Conservation (phyloP, 64 coral and sea anemone genomes). For the Dendrophyllia cribrosa region DNA sequence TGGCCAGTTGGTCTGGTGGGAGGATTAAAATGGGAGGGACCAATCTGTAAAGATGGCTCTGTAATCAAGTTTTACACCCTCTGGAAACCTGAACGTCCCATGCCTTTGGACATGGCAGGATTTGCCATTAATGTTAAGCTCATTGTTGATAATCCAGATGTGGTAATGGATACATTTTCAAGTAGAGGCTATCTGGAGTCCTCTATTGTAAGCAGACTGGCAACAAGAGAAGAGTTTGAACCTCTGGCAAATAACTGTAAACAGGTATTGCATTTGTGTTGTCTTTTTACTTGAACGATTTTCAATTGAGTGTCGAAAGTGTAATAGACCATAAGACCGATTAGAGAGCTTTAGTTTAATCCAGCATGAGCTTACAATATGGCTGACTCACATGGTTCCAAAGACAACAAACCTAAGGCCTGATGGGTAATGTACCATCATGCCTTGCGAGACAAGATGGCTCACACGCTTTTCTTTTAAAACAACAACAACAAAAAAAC, state of each 20-base stretch:
- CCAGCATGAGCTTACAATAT: too few relatives aligned
- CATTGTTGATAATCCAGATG: constrained; percentile 84
- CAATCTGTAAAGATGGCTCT: constrained; percentile 80
- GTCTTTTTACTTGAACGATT: not conserved
- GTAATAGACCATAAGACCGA: too few relatives aligned
- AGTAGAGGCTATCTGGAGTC: constrained; percentile 92
- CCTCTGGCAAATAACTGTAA: constrained; percentile 89
- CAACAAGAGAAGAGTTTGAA: constrained; percentile 86
- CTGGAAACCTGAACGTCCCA: constrained; percentile 68
- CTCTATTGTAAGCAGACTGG: constrained; percentile 72
- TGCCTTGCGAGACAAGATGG: too few relatives aligned
- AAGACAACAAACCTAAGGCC: too few relatives aligned
- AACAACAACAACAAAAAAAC: too few relatives aligned
- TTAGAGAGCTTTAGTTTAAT: too few relatives aligned
- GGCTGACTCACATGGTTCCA: too few relatives aligned
- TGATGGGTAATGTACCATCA: too few relatives aligned
- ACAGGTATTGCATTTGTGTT: constrained; percentile 64
- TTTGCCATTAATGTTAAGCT: constrained; percentile 94
- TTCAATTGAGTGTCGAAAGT: too few relatives aligned
- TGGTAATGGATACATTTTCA: constrained; percentile 70
- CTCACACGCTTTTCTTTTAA: too few relatives aligned
- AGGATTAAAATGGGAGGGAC: constrained; percentile 89
- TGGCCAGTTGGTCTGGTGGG: constrained; percentile 97
- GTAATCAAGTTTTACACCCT: constrained; percentile 77
- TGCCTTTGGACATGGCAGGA: constrained; percentile 95